Base-by-base conservation (phyloP, 1,140 invertebrate species). In the Hycleus cichorii region DNA sequence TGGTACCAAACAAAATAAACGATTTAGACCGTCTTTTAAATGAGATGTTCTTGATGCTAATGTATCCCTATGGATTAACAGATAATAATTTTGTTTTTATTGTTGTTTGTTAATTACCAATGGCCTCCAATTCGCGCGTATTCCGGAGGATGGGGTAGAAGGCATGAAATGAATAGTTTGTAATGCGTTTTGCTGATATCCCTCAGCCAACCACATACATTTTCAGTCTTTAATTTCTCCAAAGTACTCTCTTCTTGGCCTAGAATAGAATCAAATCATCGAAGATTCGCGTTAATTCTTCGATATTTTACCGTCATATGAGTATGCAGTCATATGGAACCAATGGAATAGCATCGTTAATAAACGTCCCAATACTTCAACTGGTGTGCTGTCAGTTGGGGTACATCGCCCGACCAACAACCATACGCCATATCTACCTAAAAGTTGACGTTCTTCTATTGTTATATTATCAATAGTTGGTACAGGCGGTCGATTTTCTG, bases 321-420 rank as follows among this genome's bases (percentile, higher is more conserved):
- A 86, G 76, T 93, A 95, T 6, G 94, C 93, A 38, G 95, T 98
- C 58, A 95, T 89, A 79, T 97, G 91, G 80, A 98, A 99, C 97
- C 97, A 99, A 76, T 98, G 94, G 79, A 98, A 98, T 52, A 99
- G 81, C 82, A 96, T 95, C 52, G 92, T 91, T 26, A 99, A 79
- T 63, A 99, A 81, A 64, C 95, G 80, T 12, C 95, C 94, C 39
- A 98, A 79, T 38, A 93, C 86, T 75, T 95, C 90, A 70, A 88
- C 78, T 4, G 91, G 88, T n/a, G 93, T 88, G 63, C 87, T 85
- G 42, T 88, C 80, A 58, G 85, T 87, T 12, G 93, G 92, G 7
- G 89, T 89, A 75, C 94, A 97, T 59, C 97, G 82, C 42, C 94
- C 93, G 38, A 97, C 92, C 63, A 98, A 82, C 56, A 99, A 74